Evolutionary conservation across 1,140 invertebrate genomes (phyloP).

Genomic region (Drosophila bocqueti): DNA sequence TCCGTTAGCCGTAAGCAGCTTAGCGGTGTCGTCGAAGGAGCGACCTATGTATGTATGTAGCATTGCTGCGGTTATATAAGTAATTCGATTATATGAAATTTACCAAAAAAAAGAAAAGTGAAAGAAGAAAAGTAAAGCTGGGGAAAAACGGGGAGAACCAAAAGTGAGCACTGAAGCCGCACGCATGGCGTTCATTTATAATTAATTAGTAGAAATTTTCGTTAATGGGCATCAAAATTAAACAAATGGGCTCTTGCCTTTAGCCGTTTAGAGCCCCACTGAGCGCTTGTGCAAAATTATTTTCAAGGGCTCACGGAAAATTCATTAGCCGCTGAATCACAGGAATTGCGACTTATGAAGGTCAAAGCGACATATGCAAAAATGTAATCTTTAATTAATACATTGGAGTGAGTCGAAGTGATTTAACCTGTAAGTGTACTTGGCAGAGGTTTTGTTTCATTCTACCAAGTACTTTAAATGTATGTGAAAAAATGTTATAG

Average conservation of each 20-base stretch:
- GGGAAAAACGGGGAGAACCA: slow-evolving; percentile 6
- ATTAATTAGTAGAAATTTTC: slow-evolving; percentile 69
- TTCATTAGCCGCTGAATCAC: slow-evolving; percentile 5
- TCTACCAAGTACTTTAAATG: neutral
- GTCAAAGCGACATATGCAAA: neutral
- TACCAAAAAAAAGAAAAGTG: slow-evolving; percentile 9
- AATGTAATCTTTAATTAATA: slow-evolving; percentile 5
- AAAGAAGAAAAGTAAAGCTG: neutral
- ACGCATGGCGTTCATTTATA: slow-evolving; percentile 68
- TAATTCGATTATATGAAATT: slow-evolving; percentile 78
- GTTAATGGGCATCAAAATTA: slow-evolving; percentile 67
- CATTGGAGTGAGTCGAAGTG: neutral
- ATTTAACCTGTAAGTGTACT: neutral
- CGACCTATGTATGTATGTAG: slow-evolving; percentile 16
- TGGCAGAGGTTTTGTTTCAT: neutral
- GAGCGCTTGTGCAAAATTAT: neutral
- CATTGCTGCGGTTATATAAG: slow-evolving; percentile 69
- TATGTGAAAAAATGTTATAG: neutral
- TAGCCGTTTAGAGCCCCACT: slow-evolving; percentile 7
- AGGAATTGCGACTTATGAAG: neutral
- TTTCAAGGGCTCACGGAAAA: neutral
- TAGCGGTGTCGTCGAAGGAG: slow-evolving; percentile 65
- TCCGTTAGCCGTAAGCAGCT: slow-evolving; percentile 71
- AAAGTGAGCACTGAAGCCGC: slow-evolving; percentile 12
- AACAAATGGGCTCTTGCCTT: slow-evolving; percentile 56